A percentile compares a stretch with the other conserved stretches of the same genome.
These are phyloP conservation scores for Lepidurus packardi DNA, from an alignment of 1,140 invertebrate species.

Conservation along the genomic window DNA sequence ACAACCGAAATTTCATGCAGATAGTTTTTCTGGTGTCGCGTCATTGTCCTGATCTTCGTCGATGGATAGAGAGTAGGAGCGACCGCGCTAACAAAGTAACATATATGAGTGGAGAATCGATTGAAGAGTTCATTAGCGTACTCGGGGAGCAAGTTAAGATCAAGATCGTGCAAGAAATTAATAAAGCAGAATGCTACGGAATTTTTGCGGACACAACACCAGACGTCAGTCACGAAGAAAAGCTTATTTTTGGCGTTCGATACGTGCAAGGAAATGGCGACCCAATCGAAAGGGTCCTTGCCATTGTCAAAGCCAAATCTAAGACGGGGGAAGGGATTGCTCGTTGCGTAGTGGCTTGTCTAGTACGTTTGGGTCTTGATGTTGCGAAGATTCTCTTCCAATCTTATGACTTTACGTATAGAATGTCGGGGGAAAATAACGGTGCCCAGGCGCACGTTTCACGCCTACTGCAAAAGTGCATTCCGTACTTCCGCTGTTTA, in stretches of 20 bases:
- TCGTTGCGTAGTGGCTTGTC: neutral
- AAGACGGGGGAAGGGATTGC: too few relatives aligned
- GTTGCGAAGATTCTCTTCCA: conserved; percentile 18
- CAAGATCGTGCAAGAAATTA: conserved; percentile 25
- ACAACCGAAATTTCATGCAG: neutral
- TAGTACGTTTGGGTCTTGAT: neutral
- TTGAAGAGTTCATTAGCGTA: conserved; percentile 22
- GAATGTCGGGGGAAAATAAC: neutral
- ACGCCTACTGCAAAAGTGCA: neutral
- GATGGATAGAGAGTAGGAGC: conserved; percentile 1
- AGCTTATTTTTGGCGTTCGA: too few relatives aligned
- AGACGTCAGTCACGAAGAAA: too few relatives aligned
- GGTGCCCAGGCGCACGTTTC: conserved; percentile 20
- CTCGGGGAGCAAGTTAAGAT: neutral
- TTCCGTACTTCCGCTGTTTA: conserved; percentile 15
- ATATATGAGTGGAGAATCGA: neutral
- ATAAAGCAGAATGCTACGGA: neutral
- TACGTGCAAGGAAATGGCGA: too few relatives aligned
- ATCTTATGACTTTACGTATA: conserved; percentile 23
- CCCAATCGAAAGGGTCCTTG: too few relatives aligned
- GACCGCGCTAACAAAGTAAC: neutral
- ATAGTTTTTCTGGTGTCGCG: conserved; percentile 11
- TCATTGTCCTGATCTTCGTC: neutral
- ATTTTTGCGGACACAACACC: too few relatives aligned
- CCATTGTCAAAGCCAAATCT: too few relatives aligned